Evolutionary conservation across 2,113 vertebrate species (phyloP).

Genomic region (Crypturellus undulatus): DNA sequence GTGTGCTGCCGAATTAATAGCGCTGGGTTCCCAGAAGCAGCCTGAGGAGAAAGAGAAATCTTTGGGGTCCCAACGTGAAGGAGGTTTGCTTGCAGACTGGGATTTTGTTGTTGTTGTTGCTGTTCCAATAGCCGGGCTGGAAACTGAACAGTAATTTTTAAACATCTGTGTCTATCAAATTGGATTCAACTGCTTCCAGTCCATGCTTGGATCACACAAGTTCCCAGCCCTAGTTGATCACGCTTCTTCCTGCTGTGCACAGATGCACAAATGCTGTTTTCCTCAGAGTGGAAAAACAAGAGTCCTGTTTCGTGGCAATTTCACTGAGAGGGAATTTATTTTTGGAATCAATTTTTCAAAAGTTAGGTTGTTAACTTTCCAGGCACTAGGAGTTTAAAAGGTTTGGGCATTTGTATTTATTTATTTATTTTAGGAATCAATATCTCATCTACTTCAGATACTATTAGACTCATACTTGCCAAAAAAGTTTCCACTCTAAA

Average conservation of each 20-base stretch:
- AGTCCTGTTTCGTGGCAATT: not conserved
- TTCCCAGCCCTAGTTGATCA: not conserved
- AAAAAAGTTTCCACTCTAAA: constrained; percentile 19
- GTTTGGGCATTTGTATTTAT: not conserved
- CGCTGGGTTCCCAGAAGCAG: not conserved
- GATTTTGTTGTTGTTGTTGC: not conserved
- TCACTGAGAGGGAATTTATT: not conserved
- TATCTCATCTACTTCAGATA: constrained; percentile 53
- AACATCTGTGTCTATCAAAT: not conserved
- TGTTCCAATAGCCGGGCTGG: not conserved
- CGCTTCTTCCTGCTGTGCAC: not conserved
- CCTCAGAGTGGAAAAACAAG: not conserved
- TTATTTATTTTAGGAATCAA: constrained; percentile 44
- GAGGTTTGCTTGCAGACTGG: not conserved
- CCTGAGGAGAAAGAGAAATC: not conserved
- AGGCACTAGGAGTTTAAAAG: constrained; percentile 30
- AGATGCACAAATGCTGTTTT: not conserved
- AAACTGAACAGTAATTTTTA: not conserved
- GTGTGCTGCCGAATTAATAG: not conserved
- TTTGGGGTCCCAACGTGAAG: not conserved
- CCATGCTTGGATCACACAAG: not conserved
- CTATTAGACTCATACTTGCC: constrained; percentile 21
- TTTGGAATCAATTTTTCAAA: not conserved
- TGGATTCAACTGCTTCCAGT: not conserved
- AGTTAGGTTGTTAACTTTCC: not conserved